Evolutionary conservation across 2,113 vertebrate species (phyloP).

Genomic region (Tauraco erythrolophus): DNA sequence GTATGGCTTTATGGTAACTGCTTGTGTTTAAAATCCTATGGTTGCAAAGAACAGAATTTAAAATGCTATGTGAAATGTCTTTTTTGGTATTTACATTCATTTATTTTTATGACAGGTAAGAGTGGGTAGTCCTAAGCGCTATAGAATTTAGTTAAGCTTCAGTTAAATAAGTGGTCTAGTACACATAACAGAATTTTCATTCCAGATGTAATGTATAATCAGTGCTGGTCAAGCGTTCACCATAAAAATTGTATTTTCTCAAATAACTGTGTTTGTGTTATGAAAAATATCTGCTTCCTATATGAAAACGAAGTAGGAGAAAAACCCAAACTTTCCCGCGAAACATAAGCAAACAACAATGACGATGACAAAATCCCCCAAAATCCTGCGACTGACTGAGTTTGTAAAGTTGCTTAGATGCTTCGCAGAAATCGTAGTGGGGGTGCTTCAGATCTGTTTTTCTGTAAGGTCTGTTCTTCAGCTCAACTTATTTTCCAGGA

Average conservation of each 20-base stretch:
- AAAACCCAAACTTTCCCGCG: neutral
- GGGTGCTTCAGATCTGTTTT: neutral
- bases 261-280: neutral
- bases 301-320: neutral
- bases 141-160: neutral
- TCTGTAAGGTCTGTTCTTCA: neutral
- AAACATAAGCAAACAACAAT: neutral
- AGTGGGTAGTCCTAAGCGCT: neutral
- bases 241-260: neutral
- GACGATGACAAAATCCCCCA: neutral
- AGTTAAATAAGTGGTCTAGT: neutral
- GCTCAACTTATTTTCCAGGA: neutral
- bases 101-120: neutral
- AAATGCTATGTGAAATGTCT: neutral
- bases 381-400: neutral
- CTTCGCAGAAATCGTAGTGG: neutral
- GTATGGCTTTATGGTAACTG: neutral
- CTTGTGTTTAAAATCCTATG: neutral
- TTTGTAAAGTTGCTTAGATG: neutral
- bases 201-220: neutral
- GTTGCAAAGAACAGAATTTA: neutral
- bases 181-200: neutral
- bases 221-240: neutral
- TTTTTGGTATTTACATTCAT: neutral
- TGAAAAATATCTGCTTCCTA: neutral